Evolutionary conservation across 1,140 invertebrate genomes (phyloP).

Genomic region (Colletes latitarsis): DNA sequence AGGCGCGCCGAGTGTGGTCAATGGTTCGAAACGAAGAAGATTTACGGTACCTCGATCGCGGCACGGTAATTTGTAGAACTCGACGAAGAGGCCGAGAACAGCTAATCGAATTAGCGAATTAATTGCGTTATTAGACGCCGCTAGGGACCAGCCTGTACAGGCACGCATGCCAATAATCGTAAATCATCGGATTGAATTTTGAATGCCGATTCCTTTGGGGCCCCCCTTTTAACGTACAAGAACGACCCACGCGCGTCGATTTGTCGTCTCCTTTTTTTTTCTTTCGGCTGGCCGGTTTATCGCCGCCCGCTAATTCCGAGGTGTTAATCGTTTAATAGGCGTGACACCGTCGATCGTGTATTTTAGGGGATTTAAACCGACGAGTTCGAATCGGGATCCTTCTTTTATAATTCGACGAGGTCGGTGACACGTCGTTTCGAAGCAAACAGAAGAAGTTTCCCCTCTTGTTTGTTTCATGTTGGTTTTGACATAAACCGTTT

Average conservation of each 20-base stretch:
- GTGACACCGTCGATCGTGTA: slow-evolving; percentile 36
- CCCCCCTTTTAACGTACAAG: not conserved
- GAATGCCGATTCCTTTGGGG: slow-evolving; percentile 36
- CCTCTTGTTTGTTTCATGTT: not conserved
- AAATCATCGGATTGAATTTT: slow-evolving; percentile 62
- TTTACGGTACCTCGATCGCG: slow-evolving; percentile 54
- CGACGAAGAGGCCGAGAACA: slow-evolving; percentile 16
- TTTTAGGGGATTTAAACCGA: slow-evolving; percentile 22
- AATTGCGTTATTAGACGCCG: slow-evolving; percentile 60
- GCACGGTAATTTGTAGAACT: slow-evolving; percentile 50
- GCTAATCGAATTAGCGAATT: slow-evolving; percentile 70
- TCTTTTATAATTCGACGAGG: slow-evolving; percentile 20
- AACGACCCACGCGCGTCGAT: slow-evolving; percentile 6
- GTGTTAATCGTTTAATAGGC: slow-evolving; percentile 40
- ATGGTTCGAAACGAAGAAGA: slow-evolving; percentile 38
- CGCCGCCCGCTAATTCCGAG: slow-evolving; percentile 28
- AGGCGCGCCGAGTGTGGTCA: not conserved
- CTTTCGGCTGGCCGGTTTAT: not conserved
- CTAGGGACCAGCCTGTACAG: slow-evolving; percentile 10
- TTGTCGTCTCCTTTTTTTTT: not conserved
- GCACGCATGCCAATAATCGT: slow-evolving; percentile 51
- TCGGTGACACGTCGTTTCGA: not conserved
- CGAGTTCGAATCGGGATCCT: not conserved
- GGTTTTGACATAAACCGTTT: not conserved
- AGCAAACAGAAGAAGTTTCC: not conserved